Percentiles rank a stretch among this genome's conserved stretches.
Evolutionary conservation across 2,113 vertebrate species (phyloP).

Genomic region (Coryphaenoides rupestris): DNA sequence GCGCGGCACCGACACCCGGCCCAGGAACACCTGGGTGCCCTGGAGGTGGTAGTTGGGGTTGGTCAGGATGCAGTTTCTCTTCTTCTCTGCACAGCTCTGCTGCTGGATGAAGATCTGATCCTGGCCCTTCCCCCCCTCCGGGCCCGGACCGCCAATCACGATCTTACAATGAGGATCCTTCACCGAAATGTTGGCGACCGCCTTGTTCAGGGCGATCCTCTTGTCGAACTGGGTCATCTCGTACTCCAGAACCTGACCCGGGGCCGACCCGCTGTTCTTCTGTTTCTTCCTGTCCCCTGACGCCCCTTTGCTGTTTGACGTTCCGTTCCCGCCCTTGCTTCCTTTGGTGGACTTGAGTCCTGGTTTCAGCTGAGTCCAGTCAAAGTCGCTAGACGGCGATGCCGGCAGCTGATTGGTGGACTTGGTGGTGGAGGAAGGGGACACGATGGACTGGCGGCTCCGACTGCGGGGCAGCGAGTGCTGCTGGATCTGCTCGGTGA

Average conservation of each 20-base stretch:
- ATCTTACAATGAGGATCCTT: conserved; percentile 86
- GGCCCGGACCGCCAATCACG: conserved; percentile 73
- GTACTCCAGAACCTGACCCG: conserved; percentile 90
- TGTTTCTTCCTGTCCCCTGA: conserved; percentile 82
- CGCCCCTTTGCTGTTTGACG: conserved; percentile 76
- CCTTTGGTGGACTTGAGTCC: conserved; percentile 85
- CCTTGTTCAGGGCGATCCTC: conserved; percentile 79
- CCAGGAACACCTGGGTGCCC: conserved; percentile 91
- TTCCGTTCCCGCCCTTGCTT: conserved; percentile 78
- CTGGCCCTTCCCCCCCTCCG: conserved; percentile 78
- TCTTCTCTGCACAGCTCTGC: conserved; percentile 88
- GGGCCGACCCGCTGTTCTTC: conserved; percentile 79
- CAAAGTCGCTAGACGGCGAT: conserved; percentile 87
- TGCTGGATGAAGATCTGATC: conserved; percentile 90
- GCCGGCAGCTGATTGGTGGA: conserved; percentile 83
- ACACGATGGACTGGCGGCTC: conserved; percentile 93
- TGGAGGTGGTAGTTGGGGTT: conserved; percentile 98
- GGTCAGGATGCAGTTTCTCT: conserved; percentile 95
- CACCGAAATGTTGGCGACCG: conserved; percentile 69
- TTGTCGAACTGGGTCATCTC: conserved; percentile 98
- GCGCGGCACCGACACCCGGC: conserved; percentile 88
- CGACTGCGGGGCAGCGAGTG: conserved; percentile 93
- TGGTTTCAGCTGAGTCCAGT: conserved; percentile 92
- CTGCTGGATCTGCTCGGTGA: conserved; percentile 95
- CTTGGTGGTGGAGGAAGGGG: conserved; percentile 90